These are phyloP conservation scores for Morone saxatilis DNA, from an alignment of 2,113 vertebrate genomes.

Conservation along the genomic window DNA sequence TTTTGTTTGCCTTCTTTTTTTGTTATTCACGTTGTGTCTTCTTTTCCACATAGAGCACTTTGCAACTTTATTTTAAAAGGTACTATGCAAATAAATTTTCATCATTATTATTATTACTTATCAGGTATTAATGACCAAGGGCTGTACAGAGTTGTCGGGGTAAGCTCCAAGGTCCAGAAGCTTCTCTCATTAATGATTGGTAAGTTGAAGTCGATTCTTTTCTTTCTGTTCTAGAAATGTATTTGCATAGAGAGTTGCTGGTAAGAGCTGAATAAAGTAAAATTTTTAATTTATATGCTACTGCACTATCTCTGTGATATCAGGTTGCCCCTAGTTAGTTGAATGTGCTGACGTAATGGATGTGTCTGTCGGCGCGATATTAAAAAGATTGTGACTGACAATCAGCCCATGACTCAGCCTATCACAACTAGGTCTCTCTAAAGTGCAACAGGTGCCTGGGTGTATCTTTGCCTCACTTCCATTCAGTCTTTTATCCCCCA, in stretches of 20 bases:
- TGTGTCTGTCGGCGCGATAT: slow-evolving; percentile 32
- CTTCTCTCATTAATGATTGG: slow-evolving; percentile 96
- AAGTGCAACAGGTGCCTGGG: slow-evolving; percentile 82
- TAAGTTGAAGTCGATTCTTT: slow-evolving; percentile 74
- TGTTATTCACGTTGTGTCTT: not conserved
- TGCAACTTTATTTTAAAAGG: not conserved
- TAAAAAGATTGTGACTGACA: slow-evolving; percentile 43
- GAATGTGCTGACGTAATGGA: slow-evolving; percentile 42
- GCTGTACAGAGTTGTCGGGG: slow-evolving; percentile 97
- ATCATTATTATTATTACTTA: slow-evolving; percentile 6
- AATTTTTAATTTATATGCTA: slow-evolving; percentile 43
- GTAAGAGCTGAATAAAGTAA: slow-evolving; percentile 15
- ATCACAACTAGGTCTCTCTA: slow-evolving; percentile 44
- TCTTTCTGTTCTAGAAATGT: slow-evolving; percentile 11
- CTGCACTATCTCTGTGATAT: slow-evolving; percentile 35
- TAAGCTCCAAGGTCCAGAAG: slow-evolving; percentile 99
- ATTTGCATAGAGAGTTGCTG: slow-evolving; percentile 8
- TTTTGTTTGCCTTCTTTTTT: not conserved
- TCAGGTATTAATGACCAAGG: slow-evolving; percentile 98
- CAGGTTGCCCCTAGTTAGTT: slow-evolving; percentile 21
- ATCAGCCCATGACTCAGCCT: slow-evolving; percentile 45
- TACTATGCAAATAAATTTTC: not conserved
- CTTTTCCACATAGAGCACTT: not conserved
- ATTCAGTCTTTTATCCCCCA: slow-evolving; percentile 83
- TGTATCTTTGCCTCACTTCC: slow-evolving; percentile 84